Evolutionary conservation across 2,797 vertebrate genomes (phyloP), one percentile per base, ranked within the genome.

Genomic region (Centroberyx gerrardi): DNA sequence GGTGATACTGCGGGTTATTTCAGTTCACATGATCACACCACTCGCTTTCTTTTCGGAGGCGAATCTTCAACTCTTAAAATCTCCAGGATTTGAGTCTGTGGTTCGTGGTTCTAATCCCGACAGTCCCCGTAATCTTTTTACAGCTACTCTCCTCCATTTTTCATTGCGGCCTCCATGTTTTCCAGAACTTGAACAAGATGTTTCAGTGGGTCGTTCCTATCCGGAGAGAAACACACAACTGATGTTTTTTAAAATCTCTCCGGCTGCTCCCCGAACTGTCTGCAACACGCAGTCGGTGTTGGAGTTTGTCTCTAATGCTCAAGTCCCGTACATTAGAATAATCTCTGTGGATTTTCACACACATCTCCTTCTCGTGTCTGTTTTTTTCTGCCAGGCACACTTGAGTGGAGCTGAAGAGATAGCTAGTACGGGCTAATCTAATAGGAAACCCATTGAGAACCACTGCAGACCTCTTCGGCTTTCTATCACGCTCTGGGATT

Each of bases 91-190:
- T 83, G 18, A 63, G 76, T 81, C 74, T 74, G 53, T 42, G 58
- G 61, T 88, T 73, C 29, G 70, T 59, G 60, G 29, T 42, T 73
- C 69, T 83, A 81, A 76, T 86, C 83, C 83, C 38, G 18, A 65
- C 77, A 62, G 81, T 88, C 56, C 63, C 54, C 9, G 0, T 84
- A 70, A 81, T 87, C 84, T 86, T 72, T 75, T 76, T 66, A 78
- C 78, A 66, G 70, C 61, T 55, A 0, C 79, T 77, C 52, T 33
- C 53, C 61, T 83, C 72, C 51, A 63, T 63, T 77, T 81, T 82
- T 84, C 63, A 64, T 59, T 1, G 29, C 22, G 56, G 69, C 12
- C 64, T 59, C 80, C 55, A 4, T 84, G 82, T 84, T 76, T 68
- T 67, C 54, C 68, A 61, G 58, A 83, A 69, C 22, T 1, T 40